Conservation (phyloP, 2,888 invertebrate genomes). For the Apamea anceps region DNA sequence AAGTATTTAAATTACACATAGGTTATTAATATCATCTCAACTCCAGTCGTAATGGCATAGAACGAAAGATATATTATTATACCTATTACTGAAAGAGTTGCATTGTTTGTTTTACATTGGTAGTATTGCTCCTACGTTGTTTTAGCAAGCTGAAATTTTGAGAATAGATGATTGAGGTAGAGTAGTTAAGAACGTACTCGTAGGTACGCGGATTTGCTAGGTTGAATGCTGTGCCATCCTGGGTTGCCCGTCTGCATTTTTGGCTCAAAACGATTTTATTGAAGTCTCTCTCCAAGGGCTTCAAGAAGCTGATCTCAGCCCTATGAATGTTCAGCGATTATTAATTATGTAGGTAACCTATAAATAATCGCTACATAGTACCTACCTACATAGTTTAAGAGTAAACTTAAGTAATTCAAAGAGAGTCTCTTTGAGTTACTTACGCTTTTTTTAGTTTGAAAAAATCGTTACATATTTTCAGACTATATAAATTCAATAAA, state of each 20-base stretch:
- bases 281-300: not conserved
- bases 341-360: not conserved
- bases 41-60: not conserved
- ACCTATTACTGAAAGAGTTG: no score
- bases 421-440: not conserved
- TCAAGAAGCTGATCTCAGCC: not conserved
- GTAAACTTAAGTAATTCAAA: not conserved
- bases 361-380: not conserved
- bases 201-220: not conserved
- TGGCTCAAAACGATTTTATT: not conserved
- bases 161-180: not conserved
- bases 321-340: not conserved
- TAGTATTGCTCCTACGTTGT: no score
- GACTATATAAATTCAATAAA: not conserved
- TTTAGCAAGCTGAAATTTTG: not conserved
- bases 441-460: not conserved
- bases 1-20: not conserved
- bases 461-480: not conserved
- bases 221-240: not conserved
- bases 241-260: not conserved
- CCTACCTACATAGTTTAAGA: not conserved
- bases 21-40: not conserved
- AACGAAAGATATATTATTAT: not conserved
- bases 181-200: not conserved
- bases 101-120: no score